Evolutionary conservation across 2,888 invertebrate species (phyloP).

Genomic region (Palloptera scutellata): DNA sequence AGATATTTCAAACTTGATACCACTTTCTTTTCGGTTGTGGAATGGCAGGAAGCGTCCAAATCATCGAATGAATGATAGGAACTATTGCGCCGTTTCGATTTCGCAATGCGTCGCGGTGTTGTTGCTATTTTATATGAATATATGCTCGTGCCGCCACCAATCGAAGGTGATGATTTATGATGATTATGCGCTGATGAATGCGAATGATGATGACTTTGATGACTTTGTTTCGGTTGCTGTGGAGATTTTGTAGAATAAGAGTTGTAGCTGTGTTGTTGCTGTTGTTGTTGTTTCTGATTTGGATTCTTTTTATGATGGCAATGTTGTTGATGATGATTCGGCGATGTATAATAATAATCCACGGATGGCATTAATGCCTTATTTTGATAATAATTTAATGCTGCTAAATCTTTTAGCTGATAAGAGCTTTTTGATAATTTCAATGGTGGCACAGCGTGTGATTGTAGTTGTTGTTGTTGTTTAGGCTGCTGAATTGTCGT

Average conservation of each 20-base stretch:
- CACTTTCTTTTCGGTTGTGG: slow-evolving; percentile 49
- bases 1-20: slow-evolving; percentile 58
- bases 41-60: slow-evolving; percentile 48
- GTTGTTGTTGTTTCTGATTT: slow-evolving; percentile 26
- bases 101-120: slow-evolving; percentile 32
- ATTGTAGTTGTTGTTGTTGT: slow-evolving; percentile 41
- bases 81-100: slow-evolving; percentile 55
- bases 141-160: slow-evolving; percentile 8
- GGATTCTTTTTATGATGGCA: slow-evolving; percentile 9
- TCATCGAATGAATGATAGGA: slow-evolving; percentile 58
- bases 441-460: not conserved
- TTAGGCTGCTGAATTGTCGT: slow-evolving; percentile 32
- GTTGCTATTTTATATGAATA: slow-evolving; percentile 1
- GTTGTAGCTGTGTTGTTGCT: slow-evolving; percentile 29
- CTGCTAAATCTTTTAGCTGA: slow-evolving; percentile 56
- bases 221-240: slow-evolving; percentile 30
- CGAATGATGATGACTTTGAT: slow-evolving; percentile 32
- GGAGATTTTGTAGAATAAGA: not conserved
- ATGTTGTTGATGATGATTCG: slow-evolving; percentile 39
- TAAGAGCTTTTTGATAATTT: slow-evolving; percentile 53
- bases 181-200: slow-evolving; percentile 13
- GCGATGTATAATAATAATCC: slow-evolving; percentile 52
- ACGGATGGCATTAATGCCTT: slow-evolving; percentile 59
- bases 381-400: slow-evolving; percentile 50
- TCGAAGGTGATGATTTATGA: slow-evolving; percentile 34